Evolutionary conservation across 2,113 vertebrate species (phyloP).

Genomic region (Sterna hirundo): DNA sequence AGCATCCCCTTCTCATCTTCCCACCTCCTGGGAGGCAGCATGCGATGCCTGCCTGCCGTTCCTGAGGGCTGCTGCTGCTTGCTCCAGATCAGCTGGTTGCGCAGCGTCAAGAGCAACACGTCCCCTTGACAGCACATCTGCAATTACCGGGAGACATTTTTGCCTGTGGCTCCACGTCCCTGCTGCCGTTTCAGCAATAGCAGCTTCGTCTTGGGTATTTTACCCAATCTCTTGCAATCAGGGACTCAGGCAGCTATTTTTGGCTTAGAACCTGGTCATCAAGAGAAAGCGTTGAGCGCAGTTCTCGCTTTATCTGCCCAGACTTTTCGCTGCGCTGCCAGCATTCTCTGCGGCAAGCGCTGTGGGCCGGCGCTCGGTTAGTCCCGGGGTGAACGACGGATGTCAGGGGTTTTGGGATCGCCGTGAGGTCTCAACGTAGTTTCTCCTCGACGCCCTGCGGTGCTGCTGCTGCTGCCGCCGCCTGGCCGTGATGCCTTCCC

Average conservation of each 20-base stretch:
- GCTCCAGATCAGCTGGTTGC: neutral
- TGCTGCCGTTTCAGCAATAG: neutral
- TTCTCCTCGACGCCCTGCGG: neutral
- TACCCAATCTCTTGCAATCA: neutral
- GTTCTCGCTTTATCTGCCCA: neutral
- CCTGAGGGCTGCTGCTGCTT: neutral
- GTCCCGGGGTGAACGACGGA: neutral
- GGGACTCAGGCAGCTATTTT: neutral
- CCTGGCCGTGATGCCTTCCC: neutral
- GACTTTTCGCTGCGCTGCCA: neutral
- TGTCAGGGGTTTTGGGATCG: neutral
- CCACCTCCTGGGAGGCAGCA: neutral
- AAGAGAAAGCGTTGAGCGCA: neutral
- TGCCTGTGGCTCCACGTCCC: neutral
- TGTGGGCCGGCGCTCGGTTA: fast-evolving
- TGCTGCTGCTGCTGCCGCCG: neutral
- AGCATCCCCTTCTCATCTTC: neutral
- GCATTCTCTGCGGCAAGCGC: neutral
- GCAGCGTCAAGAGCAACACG: fast-evolving
- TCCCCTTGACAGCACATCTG: neutral
- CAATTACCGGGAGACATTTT: neutral
- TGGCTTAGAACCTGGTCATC: neutral
- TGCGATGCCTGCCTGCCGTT: neutral
- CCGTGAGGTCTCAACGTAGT: neutral
- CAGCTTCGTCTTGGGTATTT: neutral